Base-by-base conservation (phyloP, 2,888 invertebrate genomes). In the Mellilla xanthometata region DNA sequence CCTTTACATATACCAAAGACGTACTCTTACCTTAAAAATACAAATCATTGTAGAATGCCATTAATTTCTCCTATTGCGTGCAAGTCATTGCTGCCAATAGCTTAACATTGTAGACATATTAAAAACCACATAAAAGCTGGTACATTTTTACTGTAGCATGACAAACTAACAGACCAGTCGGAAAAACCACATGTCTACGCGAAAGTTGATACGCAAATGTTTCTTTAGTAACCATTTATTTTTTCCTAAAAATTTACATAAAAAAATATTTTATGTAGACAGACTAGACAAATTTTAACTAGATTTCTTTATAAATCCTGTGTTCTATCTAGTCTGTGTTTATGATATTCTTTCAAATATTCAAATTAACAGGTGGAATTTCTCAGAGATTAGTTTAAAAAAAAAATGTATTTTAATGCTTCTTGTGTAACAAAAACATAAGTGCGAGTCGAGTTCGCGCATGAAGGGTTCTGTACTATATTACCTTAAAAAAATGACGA, bases 21-120 rank as follows among this genome's bases (percentile, higher is more conserved):
- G 19, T 13, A 19, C 15, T 8, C 4, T 28, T 7, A 33, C 13
- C 42, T 33, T 48, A 36, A 38, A 34, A 47, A 31, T 27, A 12
- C 27, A 23, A 23, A 36, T 36, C 11, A 44, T 33, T 30, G 13
- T 49, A 22, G 22, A 35, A 33, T 36, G 22, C 36, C 8, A 24
- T 13, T 27, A 57, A 54, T 65, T 65, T 60, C 58, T 61, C 49
- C 49, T 53, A 50, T 65, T 59, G 62, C 65, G 57, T 68, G 69
- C 55, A 41, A 40, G 52, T 49, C 52, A 52, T 40, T 40, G 30
- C 24, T 22, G 29, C 22, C 41, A 22, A 42, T 44, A 10, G 29
- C 42, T 28, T 24, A 36, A 39, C 42, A 33, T 32, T 30, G 31
- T 41, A 42, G 40, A 39, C 19, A n/a, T 44, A 35, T 55, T 51